Percentiles rank a stretch among this genome's conserved stretches.
Conservation (phyloP, 2,113 vertebrate species). For the Hoplias malabaricus region DNA sequence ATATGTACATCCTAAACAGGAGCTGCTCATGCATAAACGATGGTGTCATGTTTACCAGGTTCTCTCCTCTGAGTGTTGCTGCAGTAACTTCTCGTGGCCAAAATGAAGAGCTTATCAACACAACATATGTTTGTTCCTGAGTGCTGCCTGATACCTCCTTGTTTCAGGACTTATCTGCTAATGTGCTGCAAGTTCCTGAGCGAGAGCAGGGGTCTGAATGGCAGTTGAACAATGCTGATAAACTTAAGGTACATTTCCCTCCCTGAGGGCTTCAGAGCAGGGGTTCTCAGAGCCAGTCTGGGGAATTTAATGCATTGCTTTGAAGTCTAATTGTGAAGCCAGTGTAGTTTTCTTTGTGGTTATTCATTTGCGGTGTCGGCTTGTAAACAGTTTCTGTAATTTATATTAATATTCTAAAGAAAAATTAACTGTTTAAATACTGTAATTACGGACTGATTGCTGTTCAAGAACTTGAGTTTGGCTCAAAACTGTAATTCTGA, state of each 20-base stretch:
- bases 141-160: slow-evolving; percentile 7
- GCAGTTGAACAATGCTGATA: slow-evolving; percentile 17
- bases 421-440: too few species aligned
- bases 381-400: too few species aligned
- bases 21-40: slow-evolving; percentile 30
- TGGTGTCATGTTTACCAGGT: slow-evolving; percentile 33
- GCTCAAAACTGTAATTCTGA: too few species aligned
- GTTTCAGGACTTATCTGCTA: slow-evolving; percentile 32
- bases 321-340: too few species aligned
- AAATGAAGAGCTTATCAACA: slow-evolving; percentile 37
- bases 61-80: slow-evolving; percentile 29
- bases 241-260: background rate
- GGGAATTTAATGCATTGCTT: background rate
- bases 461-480: too few species aligned
- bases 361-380: too few species aligned
- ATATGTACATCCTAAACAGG: slow-evolving; percentile 32
- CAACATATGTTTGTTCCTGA: slow-evolving; percentile 38
- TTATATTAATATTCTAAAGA: too few species aligned
- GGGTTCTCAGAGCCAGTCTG: background rate
- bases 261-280: background rate
- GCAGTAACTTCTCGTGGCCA: background rate
- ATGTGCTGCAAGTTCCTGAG: slow-evolving; percentile 21
- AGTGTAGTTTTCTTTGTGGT: background rate
- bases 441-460: too few species aligned
- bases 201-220: background rate